A percentile compares a stretch with the other conserved stretches of the same genome.
These are phyloP conservation scores for Belgica antarctica DNA, from an alignment of 2,888 invertebrate species.

Conservation along the genomic window DNA sequence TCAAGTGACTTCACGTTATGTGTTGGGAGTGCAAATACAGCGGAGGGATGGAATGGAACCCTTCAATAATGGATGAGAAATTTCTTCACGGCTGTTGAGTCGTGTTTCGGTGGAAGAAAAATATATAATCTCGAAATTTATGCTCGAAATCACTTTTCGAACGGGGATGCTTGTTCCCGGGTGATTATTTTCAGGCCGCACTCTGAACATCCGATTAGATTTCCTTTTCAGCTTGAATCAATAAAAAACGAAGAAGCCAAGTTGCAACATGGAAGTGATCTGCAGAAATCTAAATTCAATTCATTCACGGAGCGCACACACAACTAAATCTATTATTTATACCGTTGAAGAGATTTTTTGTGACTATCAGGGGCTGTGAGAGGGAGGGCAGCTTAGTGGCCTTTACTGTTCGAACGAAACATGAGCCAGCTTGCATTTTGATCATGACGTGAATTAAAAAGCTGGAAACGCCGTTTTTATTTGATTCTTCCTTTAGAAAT, in stretches of 20 bases:
- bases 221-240: slow-evolving; percentile 5
- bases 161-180: not conserved
- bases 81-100: not conserved
- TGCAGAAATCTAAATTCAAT: slow-evolving; percentile 18
- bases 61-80: not conserved
- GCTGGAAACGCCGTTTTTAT: too few relatives aligned
- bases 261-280: too few relatives aligned
- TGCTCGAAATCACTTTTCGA: not conserved
- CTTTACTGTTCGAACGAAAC: not conserved
- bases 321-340: slow-evolving; percentile 20
- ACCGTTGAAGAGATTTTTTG: too few relatives aligned
- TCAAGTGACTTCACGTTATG: not conserved
- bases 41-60: not conserved
- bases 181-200: slow-evolving; percentile 16
- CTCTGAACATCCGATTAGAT: slow-evolving; percentile 3
- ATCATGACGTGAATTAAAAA: slow-evolving; percentile 1
- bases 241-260: not conserved
- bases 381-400: slow-evolving; percentile 5
- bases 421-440: not conserved
- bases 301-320: not conserved
- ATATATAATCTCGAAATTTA: not conserved
- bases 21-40: not conserved
- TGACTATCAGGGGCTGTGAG: too few relatives aligned
- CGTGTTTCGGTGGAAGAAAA: not conserved
- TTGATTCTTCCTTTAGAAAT: slow-evolving; percentile 21